Evolutionary conservation across 1,140 invertebrate genomes (phyloP).

Genomic region (Lepidostoma basale): DNA sequence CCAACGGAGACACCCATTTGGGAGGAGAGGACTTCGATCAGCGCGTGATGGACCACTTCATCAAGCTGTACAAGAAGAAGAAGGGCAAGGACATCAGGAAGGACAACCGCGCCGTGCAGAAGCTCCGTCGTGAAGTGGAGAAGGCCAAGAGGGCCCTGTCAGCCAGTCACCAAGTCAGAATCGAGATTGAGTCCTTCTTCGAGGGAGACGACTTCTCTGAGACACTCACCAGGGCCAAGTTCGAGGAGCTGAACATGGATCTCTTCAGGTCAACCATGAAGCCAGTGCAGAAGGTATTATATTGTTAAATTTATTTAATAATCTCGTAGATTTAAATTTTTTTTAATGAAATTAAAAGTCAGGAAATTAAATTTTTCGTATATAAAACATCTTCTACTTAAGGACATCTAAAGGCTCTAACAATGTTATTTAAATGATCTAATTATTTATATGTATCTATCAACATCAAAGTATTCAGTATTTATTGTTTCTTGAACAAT

Average conservation of each 20-base stretch:
- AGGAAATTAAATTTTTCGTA: no score
- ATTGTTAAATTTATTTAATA: neutral
- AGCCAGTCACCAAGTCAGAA: conserved; percentile 93
- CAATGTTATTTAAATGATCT: no score
- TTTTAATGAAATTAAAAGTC: no score
- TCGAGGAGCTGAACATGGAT: conserved; percentile 99
- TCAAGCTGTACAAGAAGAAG: conserved; percentile 99
- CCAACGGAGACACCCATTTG: conserved; percentile 98
- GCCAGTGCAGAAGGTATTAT: conserved; percentile 87
- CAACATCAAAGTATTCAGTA: no score
- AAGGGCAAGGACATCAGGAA: conserved; percentile 97
- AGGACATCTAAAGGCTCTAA: no score
- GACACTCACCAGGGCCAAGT: conserved; percentile 97
- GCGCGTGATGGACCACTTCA: conserved; percentile 98
- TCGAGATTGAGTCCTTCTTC: conserved; percentile 99
- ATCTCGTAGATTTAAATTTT: no score
- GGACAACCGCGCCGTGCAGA: conserved; percentile 94
- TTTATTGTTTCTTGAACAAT: no score
- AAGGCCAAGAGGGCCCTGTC: conserved; percentile 97
- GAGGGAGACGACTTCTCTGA: conserved; percentile 99
- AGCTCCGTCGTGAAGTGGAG: conserved; percentile 95
- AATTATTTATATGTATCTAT: no score
- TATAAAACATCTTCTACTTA: no score
- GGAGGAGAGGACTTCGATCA: conserved; percentile 99
- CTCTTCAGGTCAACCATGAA: conserved; percentile 98